Percentiles rank a stretch among this genome's conserved stretches.
These are phyloP conservation scores for Epiblema foenella DNA, from an alignment of 2,888 invertebrate species.

Conservation along the genomic window DNA sequence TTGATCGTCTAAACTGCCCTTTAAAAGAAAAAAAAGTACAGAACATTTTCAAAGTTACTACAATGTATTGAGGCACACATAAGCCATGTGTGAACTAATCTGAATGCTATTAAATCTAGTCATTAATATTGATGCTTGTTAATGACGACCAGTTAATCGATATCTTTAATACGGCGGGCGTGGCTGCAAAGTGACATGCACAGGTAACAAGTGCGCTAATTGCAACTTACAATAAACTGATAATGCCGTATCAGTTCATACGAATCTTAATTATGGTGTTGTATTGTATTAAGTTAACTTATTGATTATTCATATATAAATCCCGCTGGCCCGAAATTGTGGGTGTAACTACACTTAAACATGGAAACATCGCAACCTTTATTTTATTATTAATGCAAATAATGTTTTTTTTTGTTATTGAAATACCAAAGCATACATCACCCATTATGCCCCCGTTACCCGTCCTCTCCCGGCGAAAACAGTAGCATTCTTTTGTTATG, in stretches of 20 bases:
- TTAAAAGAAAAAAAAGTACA: too few relatives aligned
- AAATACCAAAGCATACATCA: too few relatives aligned
- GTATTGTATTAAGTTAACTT: neutral
- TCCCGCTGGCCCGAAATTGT: neutral
- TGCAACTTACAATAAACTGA: conserved; percentile 42
- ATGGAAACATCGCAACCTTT: too few relatives aligned
- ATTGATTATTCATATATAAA: neutral
- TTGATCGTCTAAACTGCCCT: too few relatives aligned
- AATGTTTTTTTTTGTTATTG: too few relatives aligned
- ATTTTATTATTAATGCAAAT: too few relatives aligned
- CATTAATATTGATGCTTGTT: conserved; percentile 45
- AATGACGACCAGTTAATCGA: conserved; percentile 47
- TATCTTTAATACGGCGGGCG: conserved; percentile 55
- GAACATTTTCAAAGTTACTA: neutral
- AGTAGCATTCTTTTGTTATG: too few relatives aligned
- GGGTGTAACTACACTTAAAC: neutral
- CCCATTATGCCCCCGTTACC: too few relatives aligned
- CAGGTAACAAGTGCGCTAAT: conserved; percentile 51
- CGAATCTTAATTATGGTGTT: neutral
- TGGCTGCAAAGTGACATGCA: conserved; percentile 50
- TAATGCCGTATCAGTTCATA: conserved; percentile 1
- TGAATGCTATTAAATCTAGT: conserved; percentile 43
- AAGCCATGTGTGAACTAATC: conserved; percentile 31
- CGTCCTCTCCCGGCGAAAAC: too few relatives aligned
- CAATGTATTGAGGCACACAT: neutral